A percentile compares a stretch with the other conserved stretches of the same genome.
Evolutionary conservation across 2,888 invertebrate genomes (phyloP).

Genomic region (Chalcis sispes): DNA sequence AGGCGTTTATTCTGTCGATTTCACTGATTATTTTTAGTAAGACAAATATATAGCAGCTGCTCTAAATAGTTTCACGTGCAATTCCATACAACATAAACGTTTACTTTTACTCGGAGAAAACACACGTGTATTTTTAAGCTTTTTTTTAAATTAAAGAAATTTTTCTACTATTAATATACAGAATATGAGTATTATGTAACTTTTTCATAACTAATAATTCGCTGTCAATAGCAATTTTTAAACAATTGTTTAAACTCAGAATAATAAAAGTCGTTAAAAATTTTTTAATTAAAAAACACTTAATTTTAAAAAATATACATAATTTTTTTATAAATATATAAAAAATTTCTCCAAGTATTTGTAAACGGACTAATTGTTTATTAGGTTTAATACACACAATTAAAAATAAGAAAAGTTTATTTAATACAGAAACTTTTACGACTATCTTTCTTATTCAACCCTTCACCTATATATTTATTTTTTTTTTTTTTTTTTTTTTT

Average conservation of each 20-base stretch:
- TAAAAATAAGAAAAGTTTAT: neutral
- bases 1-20: conserved; percentile 57
- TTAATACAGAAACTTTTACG: too few species aligned
- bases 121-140: neutral
- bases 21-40: conserved; percentile 47
- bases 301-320: too few species aligned
- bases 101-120: conserved; percentile 50
- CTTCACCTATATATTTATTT: neutral
- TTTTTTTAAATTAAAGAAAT: too few species aligned
- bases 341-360: neutral
- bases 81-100: conserved; percentile 35
- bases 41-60: conserved; percentile 27
- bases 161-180: too few species aligned
- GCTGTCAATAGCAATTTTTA: too few species aligned
- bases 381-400: conserved; percentile 6
- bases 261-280: too few species aligned
- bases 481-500: too few species aligned
- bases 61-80: conserved; percentile 38
- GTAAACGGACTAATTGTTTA: neutral
- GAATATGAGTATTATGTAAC: too few species aligned
- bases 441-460: neutral
- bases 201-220: too few species aligned
- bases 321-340: too few species aligned
- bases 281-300: too few species aligned
- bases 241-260: too few species aligned